A percentile compares a stretch with the other conserved stretches of the same genome.
Conservation (phyloP, 2,888 invertebrate species). For the Brenthis ino region DNA sequence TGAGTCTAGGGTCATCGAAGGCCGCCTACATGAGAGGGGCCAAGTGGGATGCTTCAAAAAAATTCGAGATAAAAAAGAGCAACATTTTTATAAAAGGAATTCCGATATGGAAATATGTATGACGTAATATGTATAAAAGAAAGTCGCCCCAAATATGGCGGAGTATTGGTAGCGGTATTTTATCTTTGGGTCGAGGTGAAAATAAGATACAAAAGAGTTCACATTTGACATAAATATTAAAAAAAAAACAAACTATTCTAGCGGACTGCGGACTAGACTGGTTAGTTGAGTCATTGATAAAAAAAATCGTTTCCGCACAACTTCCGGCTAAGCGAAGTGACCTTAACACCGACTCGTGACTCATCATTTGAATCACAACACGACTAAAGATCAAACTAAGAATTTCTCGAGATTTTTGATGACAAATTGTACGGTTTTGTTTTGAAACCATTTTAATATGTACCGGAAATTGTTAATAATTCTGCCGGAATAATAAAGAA, state of each 20-base stretch:
- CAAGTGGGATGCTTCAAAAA: constrained; percentile 37
- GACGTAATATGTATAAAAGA: constrained; percentile 17
- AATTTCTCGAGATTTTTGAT: constrained; percentile 3
- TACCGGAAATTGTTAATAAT: no score
- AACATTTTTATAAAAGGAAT: constrained; percentile 17
- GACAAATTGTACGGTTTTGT: not conserved
- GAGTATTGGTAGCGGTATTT: constrained; percentile 9
- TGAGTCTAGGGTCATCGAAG: constrained; percentile 40
- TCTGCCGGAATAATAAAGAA: no score
- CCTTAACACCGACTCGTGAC: constrained; percentile 34
- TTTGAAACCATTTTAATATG: not conserved
- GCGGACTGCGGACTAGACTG: constrained; percentile 26
- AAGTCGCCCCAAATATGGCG: constrained; percentile 1
- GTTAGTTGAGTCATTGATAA: constrained; percentile 43
- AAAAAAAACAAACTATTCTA: constrained; percentile 12
- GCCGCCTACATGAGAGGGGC: constrained; percentile 37
- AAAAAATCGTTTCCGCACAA: constrained; percentile 43
- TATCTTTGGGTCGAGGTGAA: constrained; percentile 1
- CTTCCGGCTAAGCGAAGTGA: constrained; percentile 43
- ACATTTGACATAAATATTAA: not conserved
- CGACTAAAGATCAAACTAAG: not conserved
- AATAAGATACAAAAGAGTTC: constrained; percentile 1
- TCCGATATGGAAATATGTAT: constrained; percentile 10
- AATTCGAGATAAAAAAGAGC: constrained; percentile 28
- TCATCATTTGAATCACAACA: constrained; percentile 30